A percentile compares a stretch with the other conserved stretches of the same genome.
phyloP scores from a whole-genome alignment of 2,113 vertebrate genomes.

The Hydropotes inermis region DNA sequence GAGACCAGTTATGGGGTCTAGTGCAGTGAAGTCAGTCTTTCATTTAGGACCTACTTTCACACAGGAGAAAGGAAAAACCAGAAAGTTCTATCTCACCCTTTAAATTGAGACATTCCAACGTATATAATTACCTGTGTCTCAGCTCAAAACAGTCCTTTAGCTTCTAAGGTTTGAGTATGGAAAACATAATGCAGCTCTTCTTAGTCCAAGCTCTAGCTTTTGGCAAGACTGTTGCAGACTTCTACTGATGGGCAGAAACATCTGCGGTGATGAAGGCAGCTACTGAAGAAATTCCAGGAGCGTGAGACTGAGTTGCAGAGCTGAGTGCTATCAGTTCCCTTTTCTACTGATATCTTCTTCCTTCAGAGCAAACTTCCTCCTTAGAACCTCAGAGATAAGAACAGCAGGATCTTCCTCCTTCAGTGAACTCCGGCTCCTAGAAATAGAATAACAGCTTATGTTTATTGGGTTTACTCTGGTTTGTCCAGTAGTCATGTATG shows the following conservation, averaged over 20 bases:
- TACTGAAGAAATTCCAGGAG: slow-evolving; percentile 68
- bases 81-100: slow-evolving; percentile 40
- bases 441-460: neutral
- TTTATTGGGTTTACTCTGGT: neutral
- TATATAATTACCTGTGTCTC: slow-evolving; percentile 46
- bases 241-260: slow-evolving; percentile 63
- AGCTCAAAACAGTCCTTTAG: slow-evolving; percentile 51
- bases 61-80: slow-evolving; percentile 42
- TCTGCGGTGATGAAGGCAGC: slow-evolving; percentile 68
- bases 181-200: slow-evolving; percentile 49
- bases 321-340: slow-evolving; percentile 78
- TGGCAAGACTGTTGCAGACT: slow-evolving; percentile 52
- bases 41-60: slow-evolving; percentile 62
- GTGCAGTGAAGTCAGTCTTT: slow-evolving; percentile 67
- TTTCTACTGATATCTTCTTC: slow-evolving; percentile 90
- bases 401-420: slow-evolving; percentile 93
- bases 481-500: neutral
- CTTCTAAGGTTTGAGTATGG: slow-evolving; percentile 34
- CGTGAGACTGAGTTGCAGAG: slow-evolving; percentile 58
- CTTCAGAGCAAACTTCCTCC: slow-evolving; percentile 94
- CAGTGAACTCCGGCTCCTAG: slow-evolving; percentile 87
- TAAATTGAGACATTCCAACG: slow-evolving; percentile 22
- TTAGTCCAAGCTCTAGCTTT: slow-evolving; percentile 48
- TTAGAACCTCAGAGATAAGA: slow-evolving; percentile 94
- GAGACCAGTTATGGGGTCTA: slow-evolving; percentile 58